These are phyloP conservation scores for Eolophus roseicapilla DNA, from an alignment of 2,113 vertebrate species.

Conservation along the genomic window DNA sequence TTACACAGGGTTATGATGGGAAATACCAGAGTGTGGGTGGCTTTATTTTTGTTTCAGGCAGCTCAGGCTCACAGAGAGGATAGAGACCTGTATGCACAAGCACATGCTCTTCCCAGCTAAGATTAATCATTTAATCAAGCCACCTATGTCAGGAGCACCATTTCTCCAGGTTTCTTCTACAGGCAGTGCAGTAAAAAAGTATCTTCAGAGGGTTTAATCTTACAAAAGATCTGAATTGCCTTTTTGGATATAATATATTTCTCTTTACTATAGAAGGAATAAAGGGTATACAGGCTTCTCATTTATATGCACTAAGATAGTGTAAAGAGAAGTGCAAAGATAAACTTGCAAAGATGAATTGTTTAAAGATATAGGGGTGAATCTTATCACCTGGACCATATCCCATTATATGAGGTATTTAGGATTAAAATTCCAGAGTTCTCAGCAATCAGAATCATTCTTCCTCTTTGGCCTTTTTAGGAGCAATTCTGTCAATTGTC, in stretches of 20 bases:
- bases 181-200: neutral
- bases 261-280: neutral
- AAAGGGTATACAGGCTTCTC: neutral
- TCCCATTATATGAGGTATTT: neutral
- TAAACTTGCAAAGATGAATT: neutral
- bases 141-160: neutral
- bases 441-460: neutral
- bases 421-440: neutral
- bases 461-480: neutral
- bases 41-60: neutral
- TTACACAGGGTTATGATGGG: neutral
- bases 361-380: neutral
- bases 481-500: neutral
- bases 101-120: neutral
- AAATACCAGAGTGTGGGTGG: neutral
- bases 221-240: neutral
- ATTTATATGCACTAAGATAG: neutral
- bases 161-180: neutral
- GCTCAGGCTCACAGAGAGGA: neutral
- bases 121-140: neutral
- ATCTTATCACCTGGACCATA: neutral
- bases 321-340: neutral
- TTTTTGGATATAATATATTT: neutral
- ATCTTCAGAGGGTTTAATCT: neutral
- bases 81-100: neutral